phyloP scores from a whole-genome alignment of 1,140 invertebrate species.

The Drosophila nigromelanica region DNA sequence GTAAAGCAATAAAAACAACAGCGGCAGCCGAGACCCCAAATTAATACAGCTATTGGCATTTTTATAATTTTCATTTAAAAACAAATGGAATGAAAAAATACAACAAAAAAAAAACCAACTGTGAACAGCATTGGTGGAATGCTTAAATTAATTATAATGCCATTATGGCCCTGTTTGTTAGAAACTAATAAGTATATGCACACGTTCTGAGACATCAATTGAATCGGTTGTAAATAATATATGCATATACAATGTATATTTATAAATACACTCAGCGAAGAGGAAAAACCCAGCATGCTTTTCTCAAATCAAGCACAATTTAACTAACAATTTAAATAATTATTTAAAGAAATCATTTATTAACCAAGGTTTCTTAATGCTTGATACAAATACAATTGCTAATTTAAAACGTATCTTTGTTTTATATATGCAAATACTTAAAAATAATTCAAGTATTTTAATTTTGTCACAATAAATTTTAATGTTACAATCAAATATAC shows the following conservation, averaged over 20 bases:
- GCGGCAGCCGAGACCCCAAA: constrained; percentile 30
- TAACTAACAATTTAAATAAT: no score
- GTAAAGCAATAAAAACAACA: constrained; percentile 35
- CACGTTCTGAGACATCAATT: constrained; percentile 18
- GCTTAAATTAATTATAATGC: constrained; percentile 64
- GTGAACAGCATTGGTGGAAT: constrained; percentile 42
- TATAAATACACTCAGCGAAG: not conserved
- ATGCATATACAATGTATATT: not conserved
- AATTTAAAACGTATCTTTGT: no score
- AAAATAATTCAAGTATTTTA: no score
- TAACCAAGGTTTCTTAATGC: no score
- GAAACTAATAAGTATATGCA: constrained; percentile 32
- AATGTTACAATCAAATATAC: no score
- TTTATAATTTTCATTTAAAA: constrained; percentile 55
- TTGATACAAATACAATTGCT: no score
- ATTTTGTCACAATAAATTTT: no score
- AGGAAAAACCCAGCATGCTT: no score
- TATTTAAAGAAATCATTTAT: no score
- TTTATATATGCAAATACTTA: no score
- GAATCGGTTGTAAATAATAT: constrained; percentile 8
- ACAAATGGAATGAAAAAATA: constrained; percentile 11
- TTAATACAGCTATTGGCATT: constrained; percentile 54
- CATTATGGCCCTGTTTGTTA: constrained; percentile 64
- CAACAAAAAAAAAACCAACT: constrained; percentile 12
- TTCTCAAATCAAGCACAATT: no score